Percentiles rank a stretch among this genome's conserved stretches.
phyloP scores from a whole-genome alignment of 2,888 invertebrate species.

The Machimus atricapillus region DNA sequence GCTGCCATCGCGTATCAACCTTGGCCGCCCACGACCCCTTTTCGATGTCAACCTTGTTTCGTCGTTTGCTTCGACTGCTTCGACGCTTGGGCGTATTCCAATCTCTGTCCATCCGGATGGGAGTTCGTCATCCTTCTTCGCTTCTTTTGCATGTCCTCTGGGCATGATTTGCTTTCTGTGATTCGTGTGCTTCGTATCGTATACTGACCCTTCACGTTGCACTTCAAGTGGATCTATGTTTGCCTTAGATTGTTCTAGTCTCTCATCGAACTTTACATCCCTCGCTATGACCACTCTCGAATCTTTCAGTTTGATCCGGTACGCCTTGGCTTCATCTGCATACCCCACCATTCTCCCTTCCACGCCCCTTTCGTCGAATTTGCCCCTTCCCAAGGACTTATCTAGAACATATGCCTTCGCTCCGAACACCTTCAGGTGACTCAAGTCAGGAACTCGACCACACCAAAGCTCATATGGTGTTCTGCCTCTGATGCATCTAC shows the following conservation, averaged over 20 bases:
- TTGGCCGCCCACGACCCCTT: too few relatives aligned
- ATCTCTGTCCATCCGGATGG: too few relatives aligned
- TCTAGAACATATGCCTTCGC: neutral
- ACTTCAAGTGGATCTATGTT: neutral
- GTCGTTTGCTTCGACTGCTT: too few relatives aligned
- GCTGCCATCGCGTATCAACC: too few relatives aligned
- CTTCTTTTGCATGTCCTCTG: too few relatives aligned
- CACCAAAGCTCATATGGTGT: neutral
- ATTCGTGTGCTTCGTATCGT: too few relatives aligned
- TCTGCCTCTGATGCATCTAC: slow-evolving; percentile 23
- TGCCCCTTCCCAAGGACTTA: neutral
- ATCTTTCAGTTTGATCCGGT: neutral
- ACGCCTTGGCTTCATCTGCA: neutral
- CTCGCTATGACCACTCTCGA: neutral
- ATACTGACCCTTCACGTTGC: too few relatives aligned
- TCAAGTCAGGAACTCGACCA: neutral
- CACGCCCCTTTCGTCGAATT: neutral
- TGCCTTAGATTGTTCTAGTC: neutral
- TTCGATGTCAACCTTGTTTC: too few relatives aligned
- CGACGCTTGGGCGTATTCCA: too few relatives aligned
- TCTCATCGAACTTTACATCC: neutral
- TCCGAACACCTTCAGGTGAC: neutral
- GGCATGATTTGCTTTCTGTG: too few relatives aligned
- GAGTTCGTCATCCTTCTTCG: too few relatives aligned
- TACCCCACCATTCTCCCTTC: neutral